Base-by-base conservation (phyloP, 1,140 invertebrate genomes). In the Zaprionus ornatus region DNA sequence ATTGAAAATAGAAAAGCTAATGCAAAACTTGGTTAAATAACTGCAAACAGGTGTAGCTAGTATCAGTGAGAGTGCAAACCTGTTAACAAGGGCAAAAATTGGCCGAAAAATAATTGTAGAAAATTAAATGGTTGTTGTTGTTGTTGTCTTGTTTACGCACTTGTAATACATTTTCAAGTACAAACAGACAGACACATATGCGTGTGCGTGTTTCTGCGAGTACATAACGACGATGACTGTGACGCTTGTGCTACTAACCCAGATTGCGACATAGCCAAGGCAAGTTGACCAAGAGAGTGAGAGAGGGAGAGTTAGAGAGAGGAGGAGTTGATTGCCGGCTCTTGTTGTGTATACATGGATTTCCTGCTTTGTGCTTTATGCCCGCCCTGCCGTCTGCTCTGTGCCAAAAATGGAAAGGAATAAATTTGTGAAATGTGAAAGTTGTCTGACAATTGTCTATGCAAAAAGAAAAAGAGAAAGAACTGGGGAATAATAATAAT, bases 1-100 rank as follows among this genome's bases (percentile, higher is more conserved):
- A 86, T 77, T 82, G 77, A 83, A 77, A 80, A 76, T 72, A 76
- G 72, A 63, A 77, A 52, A 66, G 25, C 64, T 66, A 80, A 76
- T 77, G 82, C 75, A 87, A 74, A 86, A 73, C 66, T 76, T 65
- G 61, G 66, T 86, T 86, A 82, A 86, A 87, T 86, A 87, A 88
- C 83, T 80, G 77, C 77, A 80, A 88, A 80, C 83, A 88, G 77
- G 84, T 87, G 83, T 74, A 79, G 40, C 32, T 60, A 17, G 23
- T 4, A n/a, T 23, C 21, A 76, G 29, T 56, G 63, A 59, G 65
- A 48, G 65, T 66, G 57, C 12, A 61, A 32, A 68, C 37, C 29
- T 42, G n/a, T 19, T 45, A 74, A 70, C 59, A 67, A 73, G 62
- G 61, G 42, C 65, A 66, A 35, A 12, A 55, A 27, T 65, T 42